A percentile compares a stretch with the other conserved stretches of the same genome.
phyloP scores from a whole-genome alignment of 2,888 invertebrate species.

The Clusia tigrina region DNA sequence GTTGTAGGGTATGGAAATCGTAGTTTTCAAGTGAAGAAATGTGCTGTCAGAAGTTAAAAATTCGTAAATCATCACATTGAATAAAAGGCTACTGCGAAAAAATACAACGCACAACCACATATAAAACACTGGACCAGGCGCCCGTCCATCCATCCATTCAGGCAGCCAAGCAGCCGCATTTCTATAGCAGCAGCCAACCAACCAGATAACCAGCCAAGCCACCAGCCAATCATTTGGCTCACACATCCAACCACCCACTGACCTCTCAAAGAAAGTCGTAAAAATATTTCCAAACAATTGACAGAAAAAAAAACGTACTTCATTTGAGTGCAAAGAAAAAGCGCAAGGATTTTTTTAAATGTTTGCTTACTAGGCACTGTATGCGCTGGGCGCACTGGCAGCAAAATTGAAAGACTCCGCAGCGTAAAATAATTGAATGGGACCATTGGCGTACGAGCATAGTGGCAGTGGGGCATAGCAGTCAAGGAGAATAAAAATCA shows the following conservation, averaged over 20 bases:
- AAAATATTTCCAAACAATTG: neutral
- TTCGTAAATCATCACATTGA: conserved; percentile 38
- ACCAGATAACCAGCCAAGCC: too few relatives aligned
- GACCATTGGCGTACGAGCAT: too few relatives aligned
- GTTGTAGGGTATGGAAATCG: neutral
- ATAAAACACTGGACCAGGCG: too few relatives aligned
- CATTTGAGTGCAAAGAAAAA: neutral
- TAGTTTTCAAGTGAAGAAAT: conserved; percentile 7
- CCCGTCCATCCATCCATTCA: too few relatives aligned
- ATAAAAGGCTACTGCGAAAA: conserved; percentile 23
- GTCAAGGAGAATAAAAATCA: neutral
- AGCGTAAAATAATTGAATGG: conserved; percentile 1
- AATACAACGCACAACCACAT: neutral
- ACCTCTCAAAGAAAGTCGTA: neutral
- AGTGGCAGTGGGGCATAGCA: neutral
- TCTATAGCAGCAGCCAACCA: too few relatives aligned
- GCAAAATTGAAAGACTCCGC: neutral
- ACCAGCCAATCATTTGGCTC: too few relatives aligned
- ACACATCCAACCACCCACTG: conserved; percentile 2
- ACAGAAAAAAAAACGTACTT: neutral
- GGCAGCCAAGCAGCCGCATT: too few relatives aligned
- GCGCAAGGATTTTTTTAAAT: neutral
- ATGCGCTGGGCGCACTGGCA: neutral
- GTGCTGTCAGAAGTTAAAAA: conserved; percentile 37
- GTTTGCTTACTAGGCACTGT: neutral